These are phyloP conservation scores for Eristalis intricaria DNA, from an alignment of 2,888 invertebrate species.

Conservation along the genomic window DNA sequence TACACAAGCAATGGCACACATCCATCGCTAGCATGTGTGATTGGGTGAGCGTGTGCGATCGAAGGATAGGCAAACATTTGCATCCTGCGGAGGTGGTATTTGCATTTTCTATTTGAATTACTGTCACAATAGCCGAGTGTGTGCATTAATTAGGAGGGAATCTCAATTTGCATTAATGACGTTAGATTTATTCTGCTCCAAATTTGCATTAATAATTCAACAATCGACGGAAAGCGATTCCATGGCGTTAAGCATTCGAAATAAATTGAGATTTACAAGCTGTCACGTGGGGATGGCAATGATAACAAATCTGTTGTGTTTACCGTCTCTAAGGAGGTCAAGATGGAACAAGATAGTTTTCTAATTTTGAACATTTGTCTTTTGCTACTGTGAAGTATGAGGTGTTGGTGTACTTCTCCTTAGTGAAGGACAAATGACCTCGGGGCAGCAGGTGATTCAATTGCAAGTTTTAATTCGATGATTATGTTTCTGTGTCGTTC, in stretches of 20 bases:
- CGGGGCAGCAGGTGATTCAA: too few species aligned
- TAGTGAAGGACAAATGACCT: too few species aligned
- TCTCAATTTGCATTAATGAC: slow-evolving; percentile 46
- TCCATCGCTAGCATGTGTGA: neutral
- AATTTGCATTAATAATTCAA: slow-evolving; percentile 47
- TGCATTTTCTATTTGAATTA: slow-evolving; percentile 59
- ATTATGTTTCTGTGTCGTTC: too few species aligned
- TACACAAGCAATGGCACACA: slow-evolving; percentile 13
- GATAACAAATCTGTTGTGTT: neutral
- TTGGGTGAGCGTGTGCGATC: neutral
- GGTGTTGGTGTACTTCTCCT: too few species aligned
- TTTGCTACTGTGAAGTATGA: too few species aligned
- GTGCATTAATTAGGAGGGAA: slow-evolving; percentile 44
- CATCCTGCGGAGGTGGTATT: slow-evolving; percentile 38
- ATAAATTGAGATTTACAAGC: slow-evolving; percentile 26
- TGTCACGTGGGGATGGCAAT: slow-evolving; percentile 3
- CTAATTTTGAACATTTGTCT: too few species aligned
- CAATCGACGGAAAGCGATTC: slow-evolving; percentile 8
- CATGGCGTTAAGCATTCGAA: slow-evolving; percentile 9
- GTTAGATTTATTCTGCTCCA: slow-evolving; percentile 26
- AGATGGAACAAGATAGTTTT: too few species aligned
- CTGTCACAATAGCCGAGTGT: slow-evolving; percentile 45
- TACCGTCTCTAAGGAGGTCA: neutral
- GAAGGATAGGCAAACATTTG: slow-evolving; percentile 22
- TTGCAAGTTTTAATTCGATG: too few species aligned